Base-by-base conservation (phyloP, 2,113 vertebrate genomes). In the Menidia beryllina region DNA sequence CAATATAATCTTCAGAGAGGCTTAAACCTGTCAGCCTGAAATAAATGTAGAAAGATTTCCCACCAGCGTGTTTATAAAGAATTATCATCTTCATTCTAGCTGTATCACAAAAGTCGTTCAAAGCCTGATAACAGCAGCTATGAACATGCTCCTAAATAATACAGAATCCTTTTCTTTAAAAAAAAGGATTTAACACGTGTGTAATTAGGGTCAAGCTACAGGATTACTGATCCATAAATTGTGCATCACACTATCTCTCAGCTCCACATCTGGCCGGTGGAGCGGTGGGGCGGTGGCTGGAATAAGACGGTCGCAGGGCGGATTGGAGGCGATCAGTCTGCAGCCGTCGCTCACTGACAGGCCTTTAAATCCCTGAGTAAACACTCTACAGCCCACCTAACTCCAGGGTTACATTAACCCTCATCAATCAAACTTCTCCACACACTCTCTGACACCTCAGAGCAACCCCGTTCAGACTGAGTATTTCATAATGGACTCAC, bases 1-100 rank as follows among this genome's bases (percentile, higher is more conserved):
- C 51, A 45, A 36, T 45, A 49, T 7, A 21, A 49, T 68, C 38
- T 61, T 34, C 50, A 61, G 11, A 69, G 19, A 43, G 26, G 26
- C 36, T 72, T 72, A n/a, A 50, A 7, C 64, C 48, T 25, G 71
- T 64, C 21, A 23, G 20, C 55, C 26, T 24, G n/a, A 0, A 48
- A 8, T 41, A 47, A 74, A 62, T 39, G 51, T 25, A 78, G 27
- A 50, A 38, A 55, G 61, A 54, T 68, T 85, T 79, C 80, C 75
- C 69, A 77, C 77, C 82, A 77, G 64, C 2, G 3, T 89, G 85
- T 89, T 87, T 87, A 89, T 41, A 51, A 39, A 67, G 25, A 5
- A 39, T 34, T 87, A 87, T 83, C 82, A 39, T 56, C 30, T 9
- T 83, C 64, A 39, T 81, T 81, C 74, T 70, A 12, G 73, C 64